Conservation (phyloP, 1,140 invertebrate genomes). For the Leptinotarsa texana region DNA sequence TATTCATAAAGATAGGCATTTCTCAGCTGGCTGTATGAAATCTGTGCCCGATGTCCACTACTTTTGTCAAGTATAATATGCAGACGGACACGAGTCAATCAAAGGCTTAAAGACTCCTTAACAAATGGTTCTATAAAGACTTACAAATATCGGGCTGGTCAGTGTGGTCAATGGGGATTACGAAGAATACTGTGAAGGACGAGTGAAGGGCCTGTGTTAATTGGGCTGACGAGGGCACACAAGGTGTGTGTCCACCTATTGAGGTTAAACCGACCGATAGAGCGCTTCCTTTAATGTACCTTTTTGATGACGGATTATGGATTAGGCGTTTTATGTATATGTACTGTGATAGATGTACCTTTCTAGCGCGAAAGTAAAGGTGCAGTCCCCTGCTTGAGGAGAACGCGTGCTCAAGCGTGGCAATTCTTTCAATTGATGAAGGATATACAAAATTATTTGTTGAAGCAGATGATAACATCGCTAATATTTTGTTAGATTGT, state of each 20-base stretch:
- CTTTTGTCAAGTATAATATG: neutral
- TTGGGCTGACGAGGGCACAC: constrained; percentile 28
- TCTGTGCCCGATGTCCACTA: neutral
- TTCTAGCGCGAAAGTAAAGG: neutral
- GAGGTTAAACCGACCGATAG: constrained; percentile 9
- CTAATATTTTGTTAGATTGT: no score
- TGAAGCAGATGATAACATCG: no score
- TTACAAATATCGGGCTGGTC: constrained; percentile 26
- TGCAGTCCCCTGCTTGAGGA: neutral
- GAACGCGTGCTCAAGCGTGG: neutral
- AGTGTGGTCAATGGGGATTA: constrained; percentile 31
- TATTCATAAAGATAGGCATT: neutral
- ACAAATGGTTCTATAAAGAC: constrained; percentile 33
- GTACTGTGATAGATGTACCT: constrained; percentile 7
- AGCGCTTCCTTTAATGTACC: constrained; percentile 7
- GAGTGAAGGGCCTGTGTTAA: constrained; percentile 33
- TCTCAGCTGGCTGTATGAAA: neutral
- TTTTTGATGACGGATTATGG: constrained; percentile 31
- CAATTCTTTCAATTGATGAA: neutral
- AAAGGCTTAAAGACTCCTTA: constrained; percentile 26
- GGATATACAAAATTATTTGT: no score
- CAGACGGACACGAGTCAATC: constrained; percentile 23
- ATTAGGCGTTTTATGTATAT: constrained; percentile 6
- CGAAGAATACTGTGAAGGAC: constrained; percentile 25
- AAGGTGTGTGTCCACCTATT: constrained; percentile 21